Conservation (phyloP, 2,113 vertebrate genomes). For the Zapus hudsonius region DNA sequence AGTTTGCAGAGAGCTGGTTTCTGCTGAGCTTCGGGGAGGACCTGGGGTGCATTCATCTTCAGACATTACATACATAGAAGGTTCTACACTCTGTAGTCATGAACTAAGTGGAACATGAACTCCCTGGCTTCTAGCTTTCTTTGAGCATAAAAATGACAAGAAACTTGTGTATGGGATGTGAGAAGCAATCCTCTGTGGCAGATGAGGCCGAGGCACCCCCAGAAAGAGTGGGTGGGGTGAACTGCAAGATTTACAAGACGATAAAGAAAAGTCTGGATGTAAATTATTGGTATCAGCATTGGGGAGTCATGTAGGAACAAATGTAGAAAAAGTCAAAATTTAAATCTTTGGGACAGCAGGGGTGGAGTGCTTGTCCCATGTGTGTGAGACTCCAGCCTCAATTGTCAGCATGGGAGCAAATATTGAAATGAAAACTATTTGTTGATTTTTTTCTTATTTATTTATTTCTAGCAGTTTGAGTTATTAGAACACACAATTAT, state of each 20-base stretch:
- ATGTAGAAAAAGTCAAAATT: neutral
- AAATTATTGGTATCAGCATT: neutral
- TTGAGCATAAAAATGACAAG: neutral
- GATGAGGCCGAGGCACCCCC: neutral
- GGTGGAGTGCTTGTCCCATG: neutral
- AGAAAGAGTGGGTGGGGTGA: neutral
- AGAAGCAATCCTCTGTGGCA: neutral
- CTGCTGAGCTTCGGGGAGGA: neutral
- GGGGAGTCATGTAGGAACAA: neutral
- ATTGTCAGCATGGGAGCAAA: neutral
- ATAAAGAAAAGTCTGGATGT: neutral
- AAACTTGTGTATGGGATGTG: neutral
- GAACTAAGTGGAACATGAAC: neutral
- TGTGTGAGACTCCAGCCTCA: neutral
- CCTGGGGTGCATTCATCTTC: neutral
- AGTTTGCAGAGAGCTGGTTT: neutral
- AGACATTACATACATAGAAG: neutral
- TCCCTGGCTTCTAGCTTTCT: neutral
- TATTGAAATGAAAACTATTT: neutral
- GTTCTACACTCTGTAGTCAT: neutral
- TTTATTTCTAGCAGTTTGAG: neutral
- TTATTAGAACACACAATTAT: neutral
- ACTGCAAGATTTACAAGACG: neutral
- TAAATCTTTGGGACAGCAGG: neutral
- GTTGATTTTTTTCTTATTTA: neutral